Evolutionary conservation across 2,113 vertebrate species (phyloP).

Genomic region (Chrysemys picta): DNA sequence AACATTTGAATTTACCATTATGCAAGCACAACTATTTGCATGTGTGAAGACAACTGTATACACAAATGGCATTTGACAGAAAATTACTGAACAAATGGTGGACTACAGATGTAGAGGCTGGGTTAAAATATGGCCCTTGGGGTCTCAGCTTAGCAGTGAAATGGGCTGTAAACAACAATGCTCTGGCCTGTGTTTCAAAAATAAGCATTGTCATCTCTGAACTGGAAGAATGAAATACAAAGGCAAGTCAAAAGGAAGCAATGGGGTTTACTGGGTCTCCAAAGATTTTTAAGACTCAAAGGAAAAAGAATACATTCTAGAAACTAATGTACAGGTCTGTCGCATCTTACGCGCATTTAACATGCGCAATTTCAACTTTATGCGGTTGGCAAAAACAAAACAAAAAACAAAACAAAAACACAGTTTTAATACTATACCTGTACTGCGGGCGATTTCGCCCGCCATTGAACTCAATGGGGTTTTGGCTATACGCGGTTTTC

Average conservation of each 20-base stretch:
- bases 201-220: neutral
- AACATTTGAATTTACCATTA: neutral
- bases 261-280: neutral
- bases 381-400: too few species aligned
- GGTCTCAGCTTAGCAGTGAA: too few species aligned
- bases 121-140: neutral
- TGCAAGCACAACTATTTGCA: neutral
- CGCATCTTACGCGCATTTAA: too few species aligned
- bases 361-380: too few species aligned
- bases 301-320: neutral
- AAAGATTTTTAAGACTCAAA: neutral
- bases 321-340: neutral
- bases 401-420: too few species aligned
- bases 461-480: too few species aligned
- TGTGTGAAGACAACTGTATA: neutral
- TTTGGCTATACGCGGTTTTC: too few species aligned
- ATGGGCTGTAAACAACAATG: too few species aligned
- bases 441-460: too few species aligned
- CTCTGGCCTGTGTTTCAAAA: neutral
- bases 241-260: neutral
- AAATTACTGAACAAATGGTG: neutral
- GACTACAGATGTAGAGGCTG: neutral
- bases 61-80: neutral
- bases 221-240: neutral
- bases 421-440: too few species aligned